Percentiles rank a stretch among this genome's conserved stretches.
Conservation (phyloP, 1,140 invertebrate genomes). For the Antheraea pernyi region DNA sequence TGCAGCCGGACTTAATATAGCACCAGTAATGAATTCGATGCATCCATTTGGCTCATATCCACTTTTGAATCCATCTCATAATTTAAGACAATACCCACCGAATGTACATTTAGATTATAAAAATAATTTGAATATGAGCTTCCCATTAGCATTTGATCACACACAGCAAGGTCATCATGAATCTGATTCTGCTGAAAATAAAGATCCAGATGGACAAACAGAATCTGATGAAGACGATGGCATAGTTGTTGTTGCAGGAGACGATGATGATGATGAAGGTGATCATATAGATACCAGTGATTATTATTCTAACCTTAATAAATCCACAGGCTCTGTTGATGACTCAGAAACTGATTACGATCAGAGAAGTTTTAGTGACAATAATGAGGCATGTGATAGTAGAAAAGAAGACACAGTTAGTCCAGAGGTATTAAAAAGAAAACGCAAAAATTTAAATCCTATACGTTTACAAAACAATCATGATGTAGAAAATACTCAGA, state of each 20-base stretch:
- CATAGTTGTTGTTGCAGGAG: conserved; percentile 82
- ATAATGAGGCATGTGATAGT: conserved; percentile 83
- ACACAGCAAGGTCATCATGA: conserved; percentile 55
- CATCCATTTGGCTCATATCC: conserved; percentile 88
- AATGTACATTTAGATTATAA: conserved; percentile 85
- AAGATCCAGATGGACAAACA: conserved; percentile 72
- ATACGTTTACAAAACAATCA: conserved; percentile 82
- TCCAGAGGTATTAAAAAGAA: conserved; percentile 82
- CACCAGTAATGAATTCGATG: conserved; percentile 82
- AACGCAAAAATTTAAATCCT: conserved; percentile 95
- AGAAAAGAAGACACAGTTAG: conserved; percentile 63
- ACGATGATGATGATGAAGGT: conserved; percentile 84
- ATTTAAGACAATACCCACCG: conserved; percentile 78
- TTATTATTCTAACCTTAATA: conserved; percentile 66
- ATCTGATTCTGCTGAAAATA: conserved; percentile 68
- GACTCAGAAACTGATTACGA: conserved; percentile 84
- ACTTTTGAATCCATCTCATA: conserved; percentile 86
- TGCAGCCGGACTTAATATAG: conserved; percentile 77
- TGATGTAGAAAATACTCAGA: conserved; percentile 31
- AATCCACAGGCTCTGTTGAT: conserved; percentile 64
- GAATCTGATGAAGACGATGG: conserved; percentile 81
- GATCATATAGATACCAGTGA: conserved; percentile 78
- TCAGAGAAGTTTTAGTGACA: conserved; percentile 85
- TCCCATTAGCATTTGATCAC: conserved; percentile 59
- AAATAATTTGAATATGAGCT: conserved; percentile 81